Evolutionary conservation across 2,113 vertebrate genomes (phyloP), one percentile per base, ranked within the genome.

Genomic region (Corythoichthys haematopterus): DNA sequence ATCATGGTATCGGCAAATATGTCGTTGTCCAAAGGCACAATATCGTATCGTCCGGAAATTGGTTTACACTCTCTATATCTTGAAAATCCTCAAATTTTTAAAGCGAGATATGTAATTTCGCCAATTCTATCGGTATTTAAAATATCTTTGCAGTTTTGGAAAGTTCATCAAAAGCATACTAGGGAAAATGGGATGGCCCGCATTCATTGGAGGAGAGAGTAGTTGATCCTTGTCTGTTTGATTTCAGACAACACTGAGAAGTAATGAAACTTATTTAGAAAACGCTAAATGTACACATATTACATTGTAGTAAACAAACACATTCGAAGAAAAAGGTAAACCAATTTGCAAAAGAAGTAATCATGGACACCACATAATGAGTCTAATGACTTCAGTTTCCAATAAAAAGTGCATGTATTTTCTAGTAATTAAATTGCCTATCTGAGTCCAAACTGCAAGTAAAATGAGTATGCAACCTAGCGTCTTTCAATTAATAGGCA

Each of bases 351-450:
- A 35, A 47, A 52, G 46, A n/a, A 12, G 4, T 46, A 6, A n/a
- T 7, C 14, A 3, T 59, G 14, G 37, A 1, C 3, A 37, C 4
- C 57, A 9, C 36, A 6, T 20, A 11, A 43, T 20, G 40, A 4
- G 38, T 45, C 8, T 46, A 59, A 16, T 35, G 35, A 11, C 63
- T 48, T 50, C 2, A 33, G 33, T 59, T 48, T 73, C 35, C 12
- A 12, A 64, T 37, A 48, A 68, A 35, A 36, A 13, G 40, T 62
- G 64, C 1, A 48, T 75, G 66, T 40, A 12, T 65, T 80, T 68
- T 72, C 62, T 33, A 51, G 47, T 63, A 47, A 33, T 72, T 78
- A 16, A 63, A 10, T 75, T 72, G 78, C 68, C 72, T 66, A 70
- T 68, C 3, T 20, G 3, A 65, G 57, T 8, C 68, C 13, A 72